phyloP scores from a whole-genome alignment of 2,113 vertebrate genomes.

The Scolopax mira region DNA sequence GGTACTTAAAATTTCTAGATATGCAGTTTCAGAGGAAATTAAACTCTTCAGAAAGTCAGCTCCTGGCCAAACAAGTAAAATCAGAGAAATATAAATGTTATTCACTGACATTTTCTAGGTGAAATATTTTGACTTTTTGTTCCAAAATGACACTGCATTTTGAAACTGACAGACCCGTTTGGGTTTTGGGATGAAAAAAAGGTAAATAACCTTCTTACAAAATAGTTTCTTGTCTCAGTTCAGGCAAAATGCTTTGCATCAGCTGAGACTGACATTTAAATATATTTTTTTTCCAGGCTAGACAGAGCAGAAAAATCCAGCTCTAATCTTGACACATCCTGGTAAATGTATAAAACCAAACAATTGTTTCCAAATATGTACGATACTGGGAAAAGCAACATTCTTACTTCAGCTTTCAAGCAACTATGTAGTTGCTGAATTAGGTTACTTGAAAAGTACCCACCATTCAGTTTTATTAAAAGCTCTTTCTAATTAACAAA shows the following conservation, averaged over 20 bases:
- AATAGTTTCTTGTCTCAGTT: conserved; percentile 43
- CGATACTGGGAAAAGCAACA: background rate
- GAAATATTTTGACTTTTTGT: conserved; percentile 64
- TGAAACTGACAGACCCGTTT: conserved; percentile 45
- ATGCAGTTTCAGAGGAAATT: background rate
- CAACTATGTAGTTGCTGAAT: conserved; percentile 11
- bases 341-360: conserved; percentile 18
- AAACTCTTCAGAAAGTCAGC: conserved; percentile 15
- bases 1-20: background rate
- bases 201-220: conserved; percentile 42
- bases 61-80: conserved; percentile 16
- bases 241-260: conserved; percentile 32
- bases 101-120: conserved; percentile 50
- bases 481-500: conserved; percentile 51
- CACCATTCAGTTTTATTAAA: conserved; percentile 6
- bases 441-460: conserved; percentile 38
- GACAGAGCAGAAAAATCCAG: conserved; percentile 13
- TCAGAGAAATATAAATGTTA: conserved; percentile 47
- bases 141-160: conserved; percentile 46
- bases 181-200: conserved; percentile 1
- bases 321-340: conserved; percentile 29
- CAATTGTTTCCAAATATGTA: conserved; percentile 24
- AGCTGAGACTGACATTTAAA: conserved; percentile 56
- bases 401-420: conserved; percentile 13
- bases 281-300: conserved; percentile 34